Evolutionary conservation across 2,888 invertebrate species (phyloP).

Genomic region (Pseudococcus longispinus): DNA sequence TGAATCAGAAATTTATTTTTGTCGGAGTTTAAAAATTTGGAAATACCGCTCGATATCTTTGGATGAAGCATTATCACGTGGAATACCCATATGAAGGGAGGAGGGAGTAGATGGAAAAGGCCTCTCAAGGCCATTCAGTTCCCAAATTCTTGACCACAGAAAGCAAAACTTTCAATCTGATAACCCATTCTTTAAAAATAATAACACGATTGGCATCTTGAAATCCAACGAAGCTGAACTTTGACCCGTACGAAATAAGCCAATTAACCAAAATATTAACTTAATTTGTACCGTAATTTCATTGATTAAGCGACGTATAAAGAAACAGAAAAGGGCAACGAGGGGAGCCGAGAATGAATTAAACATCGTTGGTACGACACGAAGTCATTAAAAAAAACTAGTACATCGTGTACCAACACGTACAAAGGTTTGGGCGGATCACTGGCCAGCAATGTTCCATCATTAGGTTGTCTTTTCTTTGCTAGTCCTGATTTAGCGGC

Average conservation of each 20-base stretch:
- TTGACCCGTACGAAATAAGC: background rate
- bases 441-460: constrained; percentile 93
- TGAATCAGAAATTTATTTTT: too few relatives aligned
- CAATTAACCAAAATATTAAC: constrained; percentile 18
- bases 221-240: background rate
- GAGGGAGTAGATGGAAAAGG: background rate
- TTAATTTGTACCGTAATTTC: background rate
- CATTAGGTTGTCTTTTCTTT: constrained; percentile 69
- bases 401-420: constrained; percentile 64
- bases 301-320: background rate
- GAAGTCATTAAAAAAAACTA: background rate
- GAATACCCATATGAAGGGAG: too few relatives aligned
- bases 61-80: too few relatives aligned
- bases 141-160: background rate
- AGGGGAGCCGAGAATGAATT: background rate
- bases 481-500: constrained; percentile 59
- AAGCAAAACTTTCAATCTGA: background rate
- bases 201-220: background rate
- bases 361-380: background rate
- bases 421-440: constrained; percentile 97
- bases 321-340: background rate
- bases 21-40: too few relatives aligned
- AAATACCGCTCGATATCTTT: too few relatives aligned
- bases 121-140: background rate
- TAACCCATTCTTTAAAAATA: background rate